Percentiles rank a stretch among this genome's conserved stretches.
These are phyloP conservation scores for Tyrannus savana DNA, from an alignment of 2,113 vertebrate species.

Conservation along the genomic window DNA sequence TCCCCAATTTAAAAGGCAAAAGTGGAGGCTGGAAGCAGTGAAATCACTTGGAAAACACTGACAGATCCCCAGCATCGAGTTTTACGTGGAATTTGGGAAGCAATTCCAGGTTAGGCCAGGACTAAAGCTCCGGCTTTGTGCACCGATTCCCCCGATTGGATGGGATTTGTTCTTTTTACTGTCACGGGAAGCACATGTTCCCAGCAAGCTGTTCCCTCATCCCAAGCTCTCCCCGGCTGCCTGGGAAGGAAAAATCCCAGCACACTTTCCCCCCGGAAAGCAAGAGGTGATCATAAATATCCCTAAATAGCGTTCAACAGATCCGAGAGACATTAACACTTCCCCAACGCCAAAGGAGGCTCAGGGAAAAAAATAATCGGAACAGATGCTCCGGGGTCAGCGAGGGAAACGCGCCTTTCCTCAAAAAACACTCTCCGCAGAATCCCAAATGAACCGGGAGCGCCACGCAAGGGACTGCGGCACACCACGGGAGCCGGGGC, in stretches of 20 bases:
- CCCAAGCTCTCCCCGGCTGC: conserved; percentile 78
- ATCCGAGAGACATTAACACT: conserved; percentile 81
- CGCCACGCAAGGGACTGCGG: too few species aligned
- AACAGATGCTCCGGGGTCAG: conserved; percentile 83
- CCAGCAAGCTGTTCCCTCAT: conserved; percentile 82
- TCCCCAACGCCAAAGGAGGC: conserved; percentile 78
- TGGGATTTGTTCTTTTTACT: conserved; percentile 81
- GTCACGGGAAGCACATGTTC: conserved; percentile 82
- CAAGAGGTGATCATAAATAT: conserved; percentile 84
- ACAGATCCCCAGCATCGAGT: too few species aligned
- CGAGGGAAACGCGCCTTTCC: conserved; percentile 82
- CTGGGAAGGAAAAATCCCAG: conserved; percentile 69
- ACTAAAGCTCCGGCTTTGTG: not conserved
- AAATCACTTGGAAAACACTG: not conserved
- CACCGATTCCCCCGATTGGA: too few species aligned
- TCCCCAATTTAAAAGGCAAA: not conserved
- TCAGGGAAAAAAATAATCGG: conserved; percentile 56
- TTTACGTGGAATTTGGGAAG: too few species aligned
- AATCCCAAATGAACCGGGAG: conserved; percentile 78
- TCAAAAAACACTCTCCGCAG: conserved; percentile 69
- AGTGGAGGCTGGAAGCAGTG: not conserved
- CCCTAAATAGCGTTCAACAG: conserved; percentile 82
- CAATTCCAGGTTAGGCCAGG: conserved; percentile 55
- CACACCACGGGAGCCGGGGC: too few species aligned
- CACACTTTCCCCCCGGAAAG: conserved; percentile 80